Evolutionary conservation across 1,140 invertebrate genomes (phyloP).

Genomic region (Drosophila tani): DNA sequence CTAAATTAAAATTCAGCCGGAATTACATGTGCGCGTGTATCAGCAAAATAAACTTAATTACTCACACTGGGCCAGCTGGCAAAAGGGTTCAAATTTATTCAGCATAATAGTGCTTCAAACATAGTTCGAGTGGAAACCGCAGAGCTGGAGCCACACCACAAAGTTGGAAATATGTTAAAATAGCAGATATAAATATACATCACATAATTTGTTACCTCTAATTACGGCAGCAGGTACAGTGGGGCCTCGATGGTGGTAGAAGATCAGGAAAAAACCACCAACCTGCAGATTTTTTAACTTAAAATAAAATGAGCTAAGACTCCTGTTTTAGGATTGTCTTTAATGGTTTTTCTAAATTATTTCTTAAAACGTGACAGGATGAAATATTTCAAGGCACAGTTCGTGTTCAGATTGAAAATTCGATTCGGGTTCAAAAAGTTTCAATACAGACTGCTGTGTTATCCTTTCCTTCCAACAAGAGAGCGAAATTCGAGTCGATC

Average conservation of each 20-base stretch:
- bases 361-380: too few species aligned
- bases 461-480: background rate
- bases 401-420: background rate
- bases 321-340: too few species aligned
- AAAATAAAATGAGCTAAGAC: too few species aligned
- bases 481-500: constrained; percentile 14
- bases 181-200: constrained; percentile 21
- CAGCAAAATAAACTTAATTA: constrained; percentile 58
- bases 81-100: constrained; percentile 49
- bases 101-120: constrained; percentile 38
- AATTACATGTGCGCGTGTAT: constrained; percentile 46
- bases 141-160: constrained; percentile 30
- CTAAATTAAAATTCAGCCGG: constrained; percentile 47
- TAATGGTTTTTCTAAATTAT: too few species aligned
- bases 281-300: too few species aligned
- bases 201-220: constrained; percentile 32
- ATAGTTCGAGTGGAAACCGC: constrained; percentile 44
- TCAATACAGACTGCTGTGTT: background rate
- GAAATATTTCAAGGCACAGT: too few species aligned
- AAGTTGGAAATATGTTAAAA: constrained; percentile 35
- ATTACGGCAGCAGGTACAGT: constrained; percentile 11
- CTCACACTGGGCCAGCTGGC: constrained; percentile 36
- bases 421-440: background rate
- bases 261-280: too few species aligned
- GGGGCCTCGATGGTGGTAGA: too few species aligned